Base-by-base conservation (phyloP, 2,888 invertebrate genomes). In the Hesperia comma region DNA sequence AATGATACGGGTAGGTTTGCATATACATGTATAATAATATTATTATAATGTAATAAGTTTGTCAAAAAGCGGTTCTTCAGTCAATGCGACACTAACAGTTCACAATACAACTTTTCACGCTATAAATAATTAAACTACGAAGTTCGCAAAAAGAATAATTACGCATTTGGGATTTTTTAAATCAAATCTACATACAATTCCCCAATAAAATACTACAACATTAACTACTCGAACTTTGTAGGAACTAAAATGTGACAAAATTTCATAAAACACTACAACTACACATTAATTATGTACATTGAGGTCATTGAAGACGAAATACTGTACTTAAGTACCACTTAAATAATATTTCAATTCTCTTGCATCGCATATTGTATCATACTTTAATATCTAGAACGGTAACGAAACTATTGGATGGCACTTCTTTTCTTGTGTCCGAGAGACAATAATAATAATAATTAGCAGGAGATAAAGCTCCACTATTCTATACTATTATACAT, bases 341-440 rank as follows among this genome's bases (percentile, higher is more conserved):
- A 87, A 85, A 88, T 87, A 86, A 85, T 79, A 82, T 84, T 87
- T 92, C 92, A 92, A 92, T 92, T 92, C 92, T 89, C 92, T 90
- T 90, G 92, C 92, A 92, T 92, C 91, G 92, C 92, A 92, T 88
- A 87, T 83, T 85, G 84, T 88, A 85, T 83, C 75, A 84, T 80
- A 77, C 77, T 81, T 85, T 83, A 82, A 83, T 83, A 79, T 81
- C 86, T 90, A 91, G 77, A 82, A 75, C 84, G 83, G 79, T 85
- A 86, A 86, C 79, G 77, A 82, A 86, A 82, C 81, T 73, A 74
- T 80, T 87, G 87, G 90, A 90, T 90, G 90, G 90, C 89, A 89
- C 86, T 82, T 88, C 80, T 60, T 61, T 67, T 61, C 61, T 67
- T 61, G 67, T 61, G 61, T 67, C 61, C 46, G 60, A 55, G 21